Percentiles rank a stretch among this genome's conserved stretches.
phyloP scores from a whole-genome alignment of 2,113 vertebrate species.

The Neodon shergylaensis region DNA sequence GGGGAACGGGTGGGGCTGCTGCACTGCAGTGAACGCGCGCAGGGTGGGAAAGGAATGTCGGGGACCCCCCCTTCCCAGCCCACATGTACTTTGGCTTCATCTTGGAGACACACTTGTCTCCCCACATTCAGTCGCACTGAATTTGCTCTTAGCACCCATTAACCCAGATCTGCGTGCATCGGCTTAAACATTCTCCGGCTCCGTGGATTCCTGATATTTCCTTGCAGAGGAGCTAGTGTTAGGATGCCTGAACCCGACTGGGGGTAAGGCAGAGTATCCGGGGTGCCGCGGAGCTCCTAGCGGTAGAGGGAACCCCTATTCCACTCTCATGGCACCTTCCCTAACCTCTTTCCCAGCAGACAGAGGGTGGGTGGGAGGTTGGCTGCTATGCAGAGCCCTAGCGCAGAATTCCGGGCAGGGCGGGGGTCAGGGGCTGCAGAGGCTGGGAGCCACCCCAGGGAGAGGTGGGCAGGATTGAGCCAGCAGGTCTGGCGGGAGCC shows the following conservation, averaged over 20 bases:
- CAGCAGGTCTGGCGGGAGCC: slow-evolving; percentile 73
- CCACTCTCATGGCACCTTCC: not conserved
- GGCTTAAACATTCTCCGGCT: not conserved
- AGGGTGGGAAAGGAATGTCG: not conserved
- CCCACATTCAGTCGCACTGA: not conserved
- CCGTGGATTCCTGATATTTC: not conserved
- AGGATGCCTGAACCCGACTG: not conserved
- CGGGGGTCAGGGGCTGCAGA: slow-evolving; percentile 70
- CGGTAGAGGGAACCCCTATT: slow-evolving; percentile 32
- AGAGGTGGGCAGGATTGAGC: slow-evolving; percentile 77
- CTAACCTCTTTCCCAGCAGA: slow-evolving; percentile 52
- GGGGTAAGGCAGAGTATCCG: not conserved
- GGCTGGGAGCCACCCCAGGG: slow-evolving; percentile 78
- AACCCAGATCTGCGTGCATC: slow-evolving; percentile 32
- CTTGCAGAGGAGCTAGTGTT: not conserved
- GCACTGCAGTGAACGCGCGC: slow-evolving; percentile 60
- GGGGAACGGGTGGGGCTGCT: slow-evolving; percentile 49
- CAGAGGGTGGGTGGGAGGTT: not conserved
- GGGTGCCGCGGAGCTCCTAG: not conserved
- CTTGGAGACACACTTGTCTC: not conserved
- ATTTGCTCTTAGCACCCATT: slow-evolving; percentile 40
- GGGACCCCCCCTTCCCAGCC: not conserved
- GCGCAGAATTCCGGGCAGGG: slow-evolving; percentile 74
- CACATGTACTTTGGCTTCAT: not conserved
- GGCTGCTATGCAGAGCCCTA: slow-evolving; percentile 62